Conservation (phyloP, 2,797 vertebrate genomes). For the Lepidocolaptes lacrymiger region DNA sequence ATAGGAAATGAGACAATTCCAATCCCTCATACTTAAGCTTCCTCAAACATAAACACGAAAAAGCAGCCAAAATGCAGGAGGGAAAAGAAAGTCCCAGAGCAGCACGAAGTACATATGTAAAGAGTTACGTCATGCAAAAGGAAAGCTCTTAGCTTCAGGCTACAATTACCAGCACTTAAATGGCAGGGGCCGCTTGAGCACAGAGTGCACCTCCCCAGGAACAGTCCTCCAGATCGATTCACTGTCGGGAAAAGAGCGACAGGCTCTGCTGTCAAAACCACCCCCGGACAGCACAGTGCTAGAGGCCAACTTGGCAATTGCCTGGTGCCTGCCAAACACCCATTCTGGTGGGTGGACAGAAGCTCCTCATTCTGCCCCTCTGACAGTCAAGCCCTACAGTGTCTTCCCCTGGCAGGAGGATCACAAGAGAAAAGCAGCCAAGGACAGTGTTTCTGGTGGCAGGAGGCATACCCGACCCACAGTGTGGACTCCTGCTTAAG, state of each 20-base stretch:
- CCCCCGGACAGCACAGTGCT: accelerated
- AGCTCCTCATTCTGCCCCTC: neutral
- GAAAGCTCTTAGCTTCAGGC: neutral
- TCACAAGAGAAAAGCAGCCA: neutral
- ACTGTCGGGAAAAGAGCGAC: accelerated
- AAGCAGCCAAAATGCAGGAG: neutral
- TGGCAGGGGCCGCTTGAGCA: neutral
- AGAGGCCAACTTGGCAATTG: neutral
- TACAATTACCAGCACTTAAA: neutral
- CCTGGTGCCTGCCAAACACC: accelerated
- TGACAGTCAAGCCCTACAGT: neutral
- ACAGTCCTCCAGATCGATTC: neutral
- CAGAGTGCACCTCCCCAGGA: neutral
- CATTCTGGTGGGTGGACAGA: accelerated
- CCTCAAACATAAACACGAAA: constrained; percentile 44
- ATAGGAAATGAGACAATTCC: constrained; percentile 55
- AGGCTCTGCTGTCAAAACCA: neutral
- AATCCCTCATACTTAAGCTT: constrained; percentile 38
- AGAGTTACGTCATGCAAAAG: constrained; percentile 41
- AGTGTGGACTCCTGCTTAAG: neutral
- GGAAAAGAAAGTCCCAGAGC: constrained; percentile 32
- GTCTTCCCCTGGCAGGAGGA: accelerated
- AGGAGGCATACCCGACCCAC: neutral
- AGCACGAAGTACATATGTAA: constrained; percentile 34
- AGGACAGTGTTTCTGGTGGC: neutral